Base-by-base conservation (phyloP, 2,113 vertebrate species). In the Lonchura striata region DNA sequence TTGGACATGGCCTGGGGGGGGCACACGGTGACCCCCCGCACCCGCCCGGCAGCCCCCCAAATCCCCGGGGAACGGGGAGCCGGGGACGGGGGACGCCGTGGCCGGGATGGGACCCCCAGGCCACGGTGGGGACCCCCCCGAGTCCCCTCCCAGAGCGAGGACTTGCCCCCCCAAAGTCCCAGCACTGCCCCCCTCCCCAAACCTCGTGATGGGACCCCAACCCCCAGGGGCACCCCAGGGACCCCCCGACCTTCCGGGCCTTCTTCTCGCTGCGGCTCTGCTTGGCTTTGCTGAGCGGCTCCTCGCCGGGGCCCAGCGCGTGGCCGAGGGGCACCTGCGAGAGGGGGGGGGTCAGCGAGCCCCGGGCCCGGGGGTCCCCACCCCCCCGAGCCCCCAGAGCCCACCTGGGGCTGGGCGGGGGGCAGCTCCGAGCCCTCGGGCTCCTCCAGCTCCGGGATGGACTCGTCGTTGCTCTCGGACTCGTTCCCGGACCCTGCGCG, bases 221-320 rank as follows among this genome's bases (percentile, higher is more conserved):
- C 28, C 49, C 59, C 1, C 0, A 3, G 9, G 47, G 28, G 15
- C 15, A 10, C 68, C 46, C 46, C 11, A 4, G 10, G 56, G 14
- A 2, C 37, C 31, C 25, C 28, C 16, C 27, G 24, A 99, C 99
- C 99, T 99, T 99, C 17, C 99, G 97, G 37, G 99, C 99, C 66
- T 99, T 99, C 97, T 99, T 99, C 97, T 99, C 99, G 44, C 99
- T 99, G 80, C 99, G 98, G 90, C 99, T 99, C 97, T 99, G 99
- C 96, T 99, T 99, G 22, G 98, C 98, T 96, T 98, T 99, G 98
- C 98, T 98, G 15, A 98, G 89, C 4, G 98, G 98, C 49, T 99
- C 99, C 71, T 99, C 99, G 1, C 97, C 97, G 47, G 98, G 94
- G 52, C 98, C 97, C 30, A 98, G 94, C 5, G 97, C 97, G 96